Percentiles rank a stretch among this genome's conserved stretches.
These are phyloP conservation scores for Sabatieria punctata DNA, from an alignment of 2,888 invertebrate species.

Conservation along the genomic window DNA sequence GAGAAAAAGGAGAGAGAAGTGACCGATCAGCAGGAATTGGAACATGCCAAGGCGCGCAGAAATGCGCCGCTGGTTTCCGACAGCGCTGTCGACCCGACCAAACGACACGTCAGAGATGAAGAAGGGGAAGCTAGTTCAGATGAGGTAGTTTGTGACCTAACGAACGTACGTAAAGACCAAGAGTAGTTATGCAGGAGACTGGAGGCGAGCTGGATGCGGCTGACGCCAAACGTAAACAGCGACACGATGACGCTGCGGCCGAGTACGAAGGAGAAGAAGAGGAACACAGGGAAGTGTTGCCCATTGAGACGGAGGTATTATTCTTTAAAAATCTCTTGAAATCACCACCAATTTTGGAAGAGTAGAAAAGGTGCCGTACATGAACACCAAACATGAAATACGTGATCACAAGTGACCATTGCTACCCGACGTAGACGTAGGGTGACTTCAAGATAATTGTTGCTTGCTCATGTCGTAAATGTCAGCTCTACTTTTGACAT, in stretches of 20 bases:
- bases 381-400: too few relatives aligned
- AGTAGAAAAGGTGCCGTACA: too few relatives aligned
- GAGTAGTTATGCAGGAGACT: constrained; percentile 24
- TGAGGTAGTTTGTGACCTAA: background rate
- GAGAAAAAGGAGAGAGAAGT: constrained; percentile 14
- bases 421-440: too few relatives aligned
- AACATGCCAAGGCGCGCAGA: background rate
- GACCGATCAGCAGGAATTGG: background rate
- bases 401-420: too few relatives aligned
- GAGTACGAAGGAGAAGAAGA: constrained; percentile 40
- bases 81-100: background rate
- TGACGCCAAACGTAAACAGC: background rate
- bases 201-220: constrained; percentile 49
- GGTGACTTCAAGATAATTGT: too few relatives aligned
- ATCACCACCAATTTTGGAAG: too few relatives aligned
- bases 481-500: too few relatives aligned
- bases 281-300: constrained; percentile 35
- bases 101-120: background rate
- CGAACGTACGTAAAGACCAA: too few relatives aligned
- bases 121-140: background rate
- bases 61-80: background rate
- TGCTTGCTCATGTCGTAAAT: too few relatives aligned
- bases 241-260: constrained; percentile 15
- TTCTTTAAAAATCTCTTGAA: too few relatives aligned
- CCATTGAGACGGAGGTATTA: constrained; percentile 7